phyloP scores from a whole-genome alignment of 1,140 invertebrate genomes.

The Drosophila setifemur region DNA sequence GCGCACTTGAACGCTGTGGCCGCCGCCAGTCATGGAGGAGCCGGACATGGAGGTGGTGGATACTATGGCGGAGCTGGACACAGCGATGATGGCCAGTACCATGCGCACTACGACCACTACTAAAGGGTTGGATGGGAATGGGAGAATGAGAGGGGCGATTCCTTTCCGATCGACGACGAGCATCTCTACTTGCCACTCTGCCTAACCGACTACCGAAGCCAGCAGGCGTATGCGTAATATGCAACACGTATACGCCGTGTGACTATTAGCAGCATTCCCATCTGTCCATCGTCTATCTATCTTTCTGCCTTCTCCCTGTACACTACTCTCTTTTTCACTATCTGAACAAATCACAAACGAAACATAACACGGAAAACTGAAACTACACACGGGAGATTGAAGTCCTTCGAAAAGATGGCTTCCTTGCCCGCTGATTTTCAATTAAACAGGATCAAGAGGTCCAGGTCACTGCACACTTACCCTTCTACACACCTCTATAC shows the following conservation, averaged over 20 bases:
- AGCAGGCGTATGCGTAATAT: slow-evolving; percentile 34
- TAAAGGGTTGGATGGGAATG: slow-evolving; percentile 21
- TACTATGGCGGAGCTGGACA: slow-evolving; percentile 61
- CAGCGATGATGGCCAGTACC: slow-evolving; percentile 74
- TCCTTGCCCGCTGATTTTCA: slow-evolving; percentile 46
- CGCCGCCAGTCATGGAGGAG: slow-evolving; percentile 75
- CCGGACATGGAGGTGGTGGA: slow-evolving; percentile 56
- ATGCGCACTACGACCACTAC: slow-evolving; percentile 63
- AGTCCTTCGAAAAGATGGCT: slow-evolving; percentile 12
- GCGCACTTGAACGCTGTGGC: slow-evolving; percentile 84
- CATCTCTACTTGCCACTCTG: slow-evolving; percentile 20
- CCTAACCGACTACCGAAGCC: slow-evolving; percentile 57
- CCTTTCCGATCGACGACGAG: slow-evolving; percentile 35
- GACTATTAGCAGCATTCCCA: slow-evolving; percentile 25
- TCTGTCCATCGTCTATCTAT: background rate
- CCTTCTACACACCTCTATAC: slow-evolving; percentile 1
- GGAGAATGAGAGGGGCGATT: background rate
- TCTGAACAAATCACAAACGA: slow-evolving; percentile 13
- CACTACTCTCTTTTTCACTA: slow-evolving; percentile 13
- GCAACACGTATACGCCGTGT: slow-evolving; percentile 7
- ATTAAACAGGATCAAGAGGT: background rate
- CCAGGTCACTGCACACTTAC: slow-evolving; percentile 8
- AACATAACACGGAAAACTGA: slow-evolving; percentile 17
- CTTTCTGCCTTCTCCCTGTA: background rate
- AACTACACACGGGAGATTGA: slow-evolving; percentile 53